A percentile compares a stretch with the other conserved stretches of the same genome.
phyloP scores from a whole-genome alignment of 2,888 invertebrate genomes.

The Caenorhabditis parvicauda region DNA sequence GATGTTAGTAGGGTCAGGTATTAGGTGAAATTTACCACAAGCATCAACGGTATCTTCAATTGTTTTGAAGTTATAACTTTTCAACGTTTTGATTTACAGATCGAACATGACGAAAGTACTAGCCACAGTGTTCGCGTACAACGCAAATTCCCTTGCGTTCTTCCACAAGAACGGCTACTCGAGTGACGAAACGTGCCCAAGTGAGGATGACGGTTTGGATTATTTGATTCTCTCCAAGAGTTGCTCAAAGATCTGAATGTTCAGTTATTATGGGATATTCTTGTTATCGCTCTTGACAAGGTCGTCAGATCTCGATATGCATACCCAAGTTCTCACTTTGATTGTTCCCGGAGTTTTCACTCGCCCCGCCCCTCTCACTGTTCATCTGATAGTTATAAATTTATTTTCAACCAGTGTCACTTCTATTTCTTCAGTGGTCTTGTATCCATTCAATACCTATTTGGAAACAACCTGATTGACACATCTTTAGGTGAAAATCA shows the following conservation, averaged over 20 bases:
- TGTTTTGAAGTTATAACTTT: background rate
- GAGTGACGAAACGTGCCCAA: slow-evolving; percentile 39
- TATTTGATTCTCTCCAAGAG: slow-evolving; percentile 43
- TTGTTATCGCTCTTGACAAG: background rate
- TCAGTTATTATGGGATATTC: background rate
- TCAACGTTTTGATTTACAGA: slow-evolving; percentile 19
- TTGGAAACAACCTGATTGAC: too few relatives aligned
- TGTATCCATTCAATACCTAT: too few relatives aligned
- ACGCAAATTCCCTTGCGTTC: slow-evolving; percentile 47
- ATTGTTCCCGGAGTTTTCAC: background rate
- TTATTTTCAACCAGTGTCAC: too few relatives aligned
- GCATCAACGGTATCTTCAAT: too few relatives aligned
- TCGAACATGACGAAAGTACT: slow-evolving; percentile 50
- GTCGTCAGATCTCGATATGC: background rate
- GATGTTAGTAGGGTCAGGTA: too few relatives aligned
- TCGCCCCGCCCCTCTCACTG: background rate
- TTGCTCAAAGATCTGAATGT: background rate
- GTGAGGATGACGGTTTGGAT: slow-evolving; percentile 31
- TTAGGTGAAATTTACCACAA: too few relatives aligned
- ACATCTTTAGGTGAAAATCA: too few relatives aligned
- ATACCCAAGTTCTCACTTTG: background rate
- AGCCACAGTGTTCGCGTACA: slow-evolving; percentile 57
- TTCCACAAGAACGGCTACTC: slow-evolving; percentile 53
- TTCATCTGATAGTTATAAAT: background rate
- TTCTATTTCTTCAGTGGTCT: too few relatives aligned